These are phyloP conservation scores for Drosophila engyochracea DNA, from an alignment of 2,888 invertebrate species.

Conservation along the genomic window DNA sequence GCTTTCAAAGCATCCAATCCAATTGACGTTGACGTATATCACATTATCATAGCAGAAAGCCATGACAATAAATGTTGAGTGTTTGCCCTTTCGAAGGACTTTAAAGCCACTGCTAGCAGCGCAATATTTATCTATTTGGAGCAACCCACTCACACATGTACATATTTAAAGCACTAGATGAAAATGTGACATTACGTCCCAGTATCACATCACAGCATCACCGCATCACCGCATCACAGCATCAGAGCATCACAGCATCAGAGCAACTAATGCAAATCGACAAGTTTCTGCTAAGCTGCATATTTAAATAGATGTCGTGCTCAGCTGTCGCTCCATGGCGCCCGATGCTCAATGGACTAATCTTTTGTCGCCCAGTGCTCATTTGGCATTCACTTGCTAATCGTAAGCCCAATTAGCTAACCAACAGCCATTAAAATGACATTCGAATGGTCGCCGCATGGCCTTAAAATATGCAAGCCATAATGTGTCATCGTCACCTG, in stretches of 20 bases:
- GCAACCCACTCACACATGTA: constrained; percentile 14
- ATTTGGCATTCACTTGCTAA: constrained; percentile 59
- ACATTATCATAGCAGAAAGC: constrained; percentile 76
- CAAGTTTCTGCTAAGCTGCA: constrained; percentile 47
- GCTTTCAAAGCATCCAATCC: constrained; percentile 77
- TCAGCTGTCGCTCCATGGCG: constrained; percentile 35
- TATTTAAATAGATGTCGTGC: constrained; percentile 33
- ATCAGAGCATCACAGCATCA: not conserved
- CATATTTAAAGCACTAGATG: constrained; percentile 11
- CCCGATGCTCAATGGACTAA: constrained; percentile 17
- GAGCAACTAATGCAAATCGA: constrained; percentile 40
- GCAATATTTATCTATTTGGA: constrained; percentile 26
- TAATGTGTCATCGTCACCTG: constrained; percentile 63
- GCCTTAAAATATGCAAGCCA: constrained; percentile 69
- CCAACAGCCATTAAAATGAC: constrained; percentile 69
- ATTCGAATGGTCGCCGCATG: constrained; percentile 51
- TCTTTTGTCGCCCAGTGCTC: constrained; percentile 27
- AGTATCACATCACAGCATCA: constrained; percentile 1
- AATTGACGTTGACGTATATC: constrained; percentile 81
- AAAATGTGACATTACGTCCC: constrained; percentile 9
- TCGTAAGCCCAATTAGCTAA: constrained; percentile 70
- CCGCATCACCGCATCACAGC: constrained; percentile 3
- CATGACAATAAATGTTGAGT: constrained; percentile 69
- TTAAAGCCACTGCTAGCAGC: constrained; percentile 54
- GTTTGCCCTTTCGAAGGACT: constrained; percentile 54